phyloP scores from a whole-genome alignment of 2,113 vertebrate genomes.

The Myodes glareolus region DNA sequence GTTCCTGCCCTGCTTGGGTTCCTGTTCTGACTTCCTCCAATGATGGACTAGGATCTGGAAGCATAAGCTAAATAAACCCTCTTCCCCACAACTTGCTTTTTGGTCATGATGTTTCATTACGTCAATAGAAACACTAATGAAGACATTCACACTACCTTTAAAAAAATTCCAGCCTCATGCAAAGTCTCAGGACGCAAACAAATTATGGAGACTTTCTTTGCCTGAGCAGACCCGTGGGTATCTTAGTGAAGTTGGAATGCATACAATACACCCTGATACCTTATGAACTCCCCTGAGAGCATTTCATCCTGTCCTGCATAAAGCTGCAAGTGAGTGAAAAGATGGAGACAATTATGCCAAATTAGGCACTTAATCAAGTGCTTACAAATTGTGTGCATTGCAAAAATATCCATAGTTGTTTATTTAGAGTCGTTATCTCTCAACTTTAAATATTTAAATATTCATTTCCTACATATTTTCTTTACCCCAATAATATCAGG shows the following conservation, averaged over 20 bases:
- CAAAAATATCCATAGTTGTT: not conserved
- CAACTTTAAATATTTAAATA: constrained; percentile 11
- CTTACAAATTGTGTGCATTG: not conserved
- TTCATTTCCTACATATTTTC: not conserved
- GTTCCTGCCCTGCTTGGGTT: not conserved
- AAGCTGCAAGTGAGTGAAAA: not conserved
- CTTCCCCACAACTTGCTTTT: not conserved
- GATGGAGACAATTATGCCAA: not conserved
- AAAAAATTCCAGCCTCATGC: not conserved
- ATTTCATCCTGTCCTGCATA: not conserved
- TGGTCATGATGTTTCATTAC: not conserved
- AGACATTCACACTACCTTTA: not conserved
- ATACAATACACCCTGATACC: too few relatives aligned
- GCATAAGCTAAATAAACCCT: not conserved
- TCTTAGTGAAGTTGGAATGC: not conserved
- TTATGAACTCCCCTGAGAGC: not conserved
- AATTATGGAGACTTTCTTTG: not conserved
- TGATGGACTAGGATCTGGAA: not conserved
- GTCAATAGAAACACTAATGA: not conserved
- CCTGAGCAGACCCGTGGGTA: not conserved
- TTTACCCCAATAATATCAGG: constrained; percentile 9
- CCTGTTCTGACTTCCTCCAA: not conserved
- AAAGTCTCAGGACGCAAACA: not conserved
- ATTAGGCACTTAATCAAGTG: not conserved
- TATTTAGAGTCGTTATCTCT: constrained; percentile 5